A percentile compares a stretch with the other conserved stretches of the same genome.
phyloP scores from a whole-genome alignment of 2,888 invertebrate genomes.

The Agriopis aurantiaria region DNA sequence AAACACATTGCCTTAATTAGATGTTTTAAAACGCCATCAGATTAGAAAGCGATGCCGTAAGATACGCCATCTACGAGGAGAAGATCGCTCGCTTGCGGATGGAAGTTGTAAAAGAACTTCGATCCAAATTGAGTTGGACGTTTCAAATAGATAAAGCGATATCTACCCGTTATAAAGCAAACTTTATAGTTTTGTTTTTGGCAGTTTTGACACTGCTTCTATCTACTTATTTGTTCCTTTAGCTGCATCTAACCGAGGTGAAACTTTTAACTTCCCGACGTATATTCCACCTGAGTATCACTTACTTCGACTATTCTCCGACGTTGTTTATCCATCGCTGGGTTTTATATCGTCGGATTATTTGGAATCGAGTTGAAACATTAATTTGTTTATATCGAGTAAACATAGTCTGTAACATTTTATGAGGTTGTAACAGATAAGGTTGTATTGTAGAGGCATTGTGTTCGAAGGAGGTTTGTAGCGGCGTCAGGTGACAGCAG shows the following conservation, averaged over 20 bases:
- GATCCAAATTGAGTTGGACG: conserved; percentile 82
- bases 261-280: conserved; percentile 82
- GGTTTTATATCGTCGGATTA: conserved; percentile 23
- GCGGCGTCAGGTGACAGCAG: conserved; percentile 58
- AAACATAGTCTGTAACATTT: conserved; percentile 57
- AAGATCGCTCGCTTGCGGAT: conserved; percentile 50
- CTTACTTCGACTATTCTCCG: conserved; percentile 65
- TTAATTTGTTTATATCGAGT: conserved; percentile 38
- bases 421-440: conserved; percentile 67
- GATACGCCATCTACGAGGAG: conserved; percentile 53
- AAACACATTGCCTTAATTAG: conserved; percentile 57
- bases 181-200: conserved; percentile 87
- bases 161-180: conserved; percentile 81
- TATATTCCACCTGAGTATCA: conserved; percentile 76
- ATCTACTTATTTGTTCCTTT: conserved; percentile 84
- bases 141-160: conserved; percentile 83
- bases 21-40: conserved; percentile 51
- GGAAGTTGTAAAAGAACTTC: conserved; percentile 67
- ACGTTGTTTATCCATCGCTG: conserved; percentile 67
- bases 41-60: conserved; percentile 54
- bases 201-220: conserved; percentile 84
- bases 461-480: conserved; percentile 47
- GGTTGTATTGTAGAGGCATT: conserved; percentile 55
- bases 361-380: conserved; percentile 26
- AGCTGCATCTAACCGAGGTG: conserved; percentile 76